Evolutionary conservation across 2,113 vertebrate genomes (phyloP), one percentile per base, ranked within the genome.

Genomic region (Tragelaphus buxtoni): DNA sequence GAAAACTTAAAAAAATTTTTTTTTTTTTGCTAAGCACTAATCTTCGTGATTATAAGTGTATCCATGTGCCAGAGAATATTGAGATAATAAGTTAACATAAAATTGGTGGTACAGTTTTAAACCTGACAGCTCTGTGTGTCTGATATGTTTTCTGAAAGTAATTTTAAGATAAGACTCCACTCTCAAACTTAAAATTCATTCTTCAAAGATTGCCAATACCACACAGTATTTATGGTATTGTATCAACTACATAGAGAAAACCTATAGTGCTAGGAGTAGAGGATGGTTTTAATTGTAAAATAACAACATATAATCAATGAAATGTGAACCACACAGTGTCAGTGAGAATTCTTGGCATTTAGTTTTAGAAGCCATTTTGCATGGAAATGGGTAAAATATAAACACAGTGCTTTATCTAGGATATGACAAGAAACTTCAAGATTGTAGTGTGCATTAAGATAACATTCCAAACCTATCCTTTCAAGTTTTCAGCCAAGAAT

Each of bases 381-480:
- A 26, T 97, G 97, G 95, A 98, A 97, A 74, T 53, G 95, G 96
- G 87, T 96, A 97, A 98, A 88, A 90, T 98, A 98, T 99, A 99
- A 99, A 98, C 98, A 98, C 84, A 98, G 96, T 77, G 80, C 91
- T 98, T 98, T 99, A 99, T 99, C 99, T 98, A 63, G 98, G 92
- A 80, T 84, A 97, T 98, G 98, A 98, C 97, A 98, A 98, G 98
- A 98, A 98, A 97, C 98, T 98, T 97, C 97, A 97, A 95, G 98
- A 98, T 98, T 98, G 97, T 97, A 98, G 95, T 77, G 95, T 98
- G 97, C 98, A 98, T 98, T 98, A 98, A 98, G 98, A 99, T 98
- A 99, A 99, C 98, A 99, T 99, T 99, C 99, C 99, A 98, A 98
- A 99, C 98, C 98, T 98, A 98, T 95, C 98, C 98, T 99, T 99